phyloP scores from a whole-genome alignment of 2,113 vertebrate genomes.

The Crotophaga sulcirostris region DNA sequence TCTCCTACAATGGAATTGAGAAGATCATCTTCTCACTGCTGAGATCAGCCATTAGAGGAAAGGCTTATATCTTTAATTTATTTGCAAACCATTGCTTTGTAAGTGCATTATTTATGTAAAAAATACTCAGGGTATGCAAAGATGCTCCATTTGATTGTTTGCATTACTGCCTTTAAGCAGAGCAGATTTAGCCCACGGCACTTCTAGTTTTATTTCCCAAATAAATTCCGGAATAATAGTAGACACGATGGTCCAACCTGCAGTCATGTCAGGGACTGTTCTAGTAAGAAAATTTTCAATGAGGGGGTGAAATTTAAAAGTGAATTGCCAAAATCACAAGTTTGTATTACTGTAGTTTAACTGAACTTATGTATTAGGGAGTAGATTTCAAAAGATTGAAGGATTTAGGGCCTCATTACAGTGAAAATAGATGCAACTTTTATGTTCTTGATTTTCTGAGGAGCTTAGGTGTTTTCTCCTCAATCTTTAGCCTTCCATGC shows the following conservation, averaged over 20 bases:
- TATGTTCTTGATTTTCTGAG: background rate
- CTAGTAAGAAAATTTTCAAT: background rate
- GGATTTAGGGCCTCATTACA: background rate
- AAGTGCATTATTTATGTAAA: background rate
- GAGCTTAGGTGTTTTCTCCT: background rate
- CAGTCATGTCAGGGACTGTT: accelerated
- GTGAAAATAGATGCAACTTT: background rate
- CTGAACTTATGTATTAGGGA: background rate
- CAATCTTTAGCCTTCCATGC: background rate
- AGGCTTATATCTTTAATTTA: background rate
- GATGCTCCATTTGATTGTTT: background rate
- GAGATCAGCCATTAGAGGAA: background rate
- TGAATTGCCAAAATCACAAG: background rate
- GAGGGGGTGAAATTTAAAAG: background rate
- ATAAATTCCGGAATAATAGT: background rate
- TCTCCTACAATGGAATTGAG: background rate
- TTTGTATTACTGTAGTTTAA: background rate
- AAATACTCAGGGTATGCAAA: background rate
- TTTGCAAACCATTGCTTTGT: background rate
- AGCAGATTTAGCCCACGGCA: background rate
- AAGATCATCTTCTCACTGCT: background rate
- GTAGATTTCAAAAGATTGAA: background rate
- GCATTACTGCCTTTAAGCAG: background rate
- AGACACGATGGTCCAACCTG: background rate
- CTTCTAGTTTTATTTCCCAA: background rate